Base-by-base conservation (phyloP, 1,140 invertebrate genomes). In the Trypoxylus dichotomus region DNA sequence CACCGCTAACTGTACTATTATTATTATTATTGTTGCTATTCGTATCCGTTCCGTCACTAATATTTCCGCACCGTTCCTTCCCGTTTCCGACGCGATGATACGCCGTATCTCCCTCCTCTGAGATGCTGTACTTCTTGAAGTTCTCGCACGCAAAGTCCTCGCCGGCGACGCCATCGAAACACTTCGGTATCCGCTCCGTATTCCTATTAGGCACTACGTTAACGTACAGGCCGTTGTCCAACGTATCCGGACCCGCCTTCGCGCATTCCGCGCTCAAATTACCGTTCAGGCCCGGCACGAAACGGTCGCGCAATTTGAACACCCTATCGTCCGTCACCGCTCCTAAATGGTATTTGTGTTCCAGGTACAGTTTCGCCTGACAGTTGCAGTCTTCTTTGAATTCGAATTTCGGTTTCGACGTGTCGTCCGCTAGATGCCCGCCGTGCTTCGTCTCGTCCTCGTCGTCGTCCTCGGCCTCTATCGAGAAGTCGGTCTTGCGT, bases 141-240 rank as follows among this genome's bases (percentile, higher is more conserved):
- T 83, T 85, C 78, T 85, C 85, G 77, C 82, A 79, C 74, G 80
- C 73, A 74, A 83, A 81, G 73, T 81, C 79, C 54, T 27, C 80
- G 47, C 81, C 80, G 71, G 63, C 13, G n/a, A n/a, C 47, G 19
- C 47, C 47, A 19, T 74, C 37, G 72, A 75, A 76, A 76, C 25
- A 32, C 27, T 83, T 84, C 60, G 82, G 82, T 78, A 84, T 79
- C 72, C 81, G 77, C 74, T 85, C 85, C 25, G 75, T 82, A 82
- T 83, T 81, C 77, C 85, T 81, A 84, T 83, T 84, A 85, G 85
- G 85, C 85, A 86, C 85, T 84, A 86, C 82, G 77, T 85, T 85
- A 41, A 81, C 80, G 76, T 82, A 84, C 43, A 85, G 79, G 75
- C 83, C 83, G 37, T 80, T 43, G 7, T 82, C 74, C 24, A 37